phyloP scores from a whole-genome alignment of 2,113 vertebrate species.

The Solenodon paradoxus region DNA sequence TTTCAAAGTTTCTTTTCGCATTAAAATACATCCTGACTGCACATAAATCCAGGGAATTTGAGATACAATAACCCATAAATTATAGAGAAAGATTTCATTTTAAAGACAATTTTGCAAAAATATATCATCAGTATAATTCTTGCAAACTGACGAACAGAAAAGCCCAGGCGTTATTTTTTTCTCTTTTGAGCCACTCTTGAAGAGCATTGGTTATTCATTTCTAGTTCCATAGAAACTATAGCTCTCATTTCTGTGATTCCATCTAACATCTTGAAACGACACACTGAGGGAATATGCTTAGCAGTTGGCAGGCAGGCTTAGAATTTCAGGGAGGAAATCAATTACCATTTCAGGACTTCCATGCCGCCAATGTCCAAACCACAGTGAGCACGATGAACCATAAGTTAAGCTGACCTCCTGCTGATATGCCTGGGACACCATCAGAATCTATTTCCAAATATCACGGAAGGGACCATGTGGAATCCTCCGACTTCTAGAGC shows the following conservation, averaged over 20 bases:
- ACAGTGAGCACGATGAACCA: conserved; percentile 28
- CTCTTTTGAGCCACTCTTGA: not conserved
- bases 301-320: not conserved
- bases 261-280: not conserved
- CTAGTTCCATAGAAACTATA: not conserved
- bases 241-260: not conserved
- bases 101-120: conserved; percentile 29
- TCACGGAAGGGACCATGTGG: conserved; percentile 43
- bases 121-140: not conserved
- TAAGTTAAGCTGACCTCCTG: conserved; percentile 61
- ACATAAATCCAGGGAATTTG: not conserved
- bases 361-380: conserved; percentile 60
- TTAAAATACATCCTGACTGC: not conserved
- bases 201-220: not conserved
- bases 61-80: not conserved
- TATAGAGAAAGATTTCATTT: conserved; percentile 18
- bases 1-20: conserved; percentile 30
- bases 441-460: conserved; percentile 54
- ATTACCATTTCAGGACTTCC: conserved; percentile 64
- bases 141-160: not conserved
- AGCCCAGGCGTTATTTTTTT: not conserved
- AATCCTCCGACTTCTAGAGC: conserved; percentile 41
- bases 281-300: not conserved
- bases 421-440: conserved; percentile 59
- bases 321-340: conserved; percentile 47